A percentile compares a stretch with the other conserved stretches of the same genome.
phyloP scores from a whole-genome alignment of 2,797 vertebrate species.

The Delichon dasypus region DNA sequence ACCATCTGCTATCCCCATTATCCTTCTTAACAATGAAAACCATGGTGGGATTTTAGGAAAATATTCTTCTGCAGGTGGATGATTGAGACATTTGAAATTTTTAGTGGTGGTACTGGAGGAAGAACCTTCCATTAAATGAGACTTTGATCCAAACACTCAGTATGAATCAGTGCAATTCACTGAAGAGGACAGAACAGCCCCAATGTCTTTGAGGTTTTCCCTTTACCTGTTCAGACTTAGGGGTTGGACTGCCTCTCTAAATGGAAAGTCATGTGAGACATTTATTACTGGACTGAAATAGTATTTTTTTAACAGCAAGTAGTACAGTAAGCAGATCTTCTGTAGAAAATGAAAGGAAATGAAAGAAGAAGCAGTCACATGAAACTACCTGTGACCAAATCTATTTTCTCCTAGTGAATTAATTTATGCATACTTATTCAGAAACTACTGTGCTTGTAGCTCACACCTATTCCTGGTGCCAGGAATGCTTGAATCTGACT shows the following conservation, averaged over 20 bases:
- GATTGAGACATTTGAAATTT: not conserved
- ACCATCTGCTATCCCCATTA: not conserved
- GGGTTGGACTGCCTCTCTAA: not conserved
- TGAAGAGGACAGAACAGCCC: not conserved
- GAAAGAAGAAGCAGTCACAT: not conserved
- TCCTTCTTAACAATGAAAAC: not conserved
- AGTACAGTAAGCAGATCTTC: not conserved
- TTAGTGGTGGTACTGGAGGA: not conserved
- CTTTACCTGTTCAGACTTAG: not conserved
- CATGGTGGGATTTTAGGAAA: not conserved
- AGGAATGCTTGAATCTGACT: not conserved
- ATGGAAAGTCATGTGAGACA: not conserved
- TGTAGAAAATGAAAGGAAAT: conserved; percentile 12
- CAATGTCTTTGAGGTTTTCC: not conserved
- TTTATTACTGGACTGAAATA: not conserved
- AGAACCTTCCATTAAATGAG: not conserved
- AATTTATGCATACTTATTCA: conserved; percentile 33
- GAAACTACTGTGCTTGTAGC: not conserved
- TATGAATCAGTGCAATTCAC: not conserved
- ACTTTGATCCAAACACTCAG: not conserved
- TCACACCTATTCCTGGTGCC: not conserved
- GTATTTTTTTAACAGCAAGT: not conserved
- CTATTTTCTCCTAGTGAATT: conserved; percentile 14
- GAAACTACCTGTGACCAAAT: not conserved
- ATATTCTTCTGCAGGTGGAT: not conserved